Evolutionary conservation across 1,140 invertebrate genomes (phyloP).

Genomic region (Zaprionus ghesquierei): DNA sequence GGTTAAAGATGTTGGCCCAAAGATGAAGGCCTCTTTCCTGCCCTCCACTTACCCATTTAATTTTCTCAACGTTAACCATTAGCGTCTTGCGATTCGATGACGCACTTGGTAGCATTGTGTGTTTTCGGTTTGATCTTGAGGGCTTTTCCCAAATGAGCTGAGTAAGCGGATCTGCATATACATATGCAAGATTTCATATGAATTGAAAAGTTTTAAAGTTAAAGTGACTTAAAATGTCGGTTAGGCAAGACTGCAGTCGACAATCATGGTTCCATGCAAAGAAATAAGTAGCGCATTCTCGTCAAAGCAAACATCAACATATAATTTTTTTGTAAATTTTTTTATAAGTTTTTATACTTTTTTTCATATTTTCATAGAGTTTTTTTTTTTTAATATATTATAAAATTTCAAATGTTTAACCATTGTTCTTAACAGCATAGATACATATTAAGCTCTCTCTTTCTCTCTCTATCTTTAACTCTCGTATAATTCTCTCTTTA

Average conservation of each 20-base stretch:
- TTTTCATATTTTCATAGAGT: conserved; percentile 51
- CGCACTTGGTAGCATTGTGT: conserved; percentile 17
- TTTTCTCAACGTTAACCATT: conserved; percentile 8
- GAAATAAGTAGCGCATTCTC: conserved; percentile 50
- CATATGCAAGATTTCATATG: background rate
- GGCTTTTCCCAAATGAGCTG: conserved; percentile 50
- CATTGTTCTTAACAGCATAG: conserved; percentile 60
- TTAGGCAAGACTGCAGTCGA: background rate
- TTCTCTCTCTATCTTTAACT: conserved; percentile 32
- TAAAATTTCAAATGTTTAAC: conserved; percentile 67
- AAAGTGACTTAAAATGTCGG: background rate
- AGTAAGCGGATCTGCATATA: background rate
- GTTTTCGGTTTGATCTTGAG: conserved; percentile 7
- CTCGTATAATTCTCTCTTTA: conserved; percentile 11
- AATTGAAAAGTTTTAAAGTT: background rate
- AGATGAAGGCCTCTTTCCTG: conserved; percentile 58
- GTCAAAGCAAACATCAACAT: conserved; percentile 75
- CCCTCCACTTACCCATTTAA: background rate
- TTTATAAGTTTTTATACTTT: conserved; percentile 72
- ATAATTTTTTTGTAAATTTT: conserved; percentile 62
- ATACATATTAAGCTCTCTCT: conserved; percentile 36
- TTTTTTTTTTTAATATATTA: conserved; percentile 51
- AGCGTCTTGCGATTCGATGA: conserved; percentile 25
- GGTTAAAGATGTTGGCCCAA: conserved; percentile 48
- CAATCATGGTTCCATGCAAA: conserved; percentile 33